Conservation (phyloP, 1,140 invertebrate genomes). For the Mactra quadrangularis region DNA sequence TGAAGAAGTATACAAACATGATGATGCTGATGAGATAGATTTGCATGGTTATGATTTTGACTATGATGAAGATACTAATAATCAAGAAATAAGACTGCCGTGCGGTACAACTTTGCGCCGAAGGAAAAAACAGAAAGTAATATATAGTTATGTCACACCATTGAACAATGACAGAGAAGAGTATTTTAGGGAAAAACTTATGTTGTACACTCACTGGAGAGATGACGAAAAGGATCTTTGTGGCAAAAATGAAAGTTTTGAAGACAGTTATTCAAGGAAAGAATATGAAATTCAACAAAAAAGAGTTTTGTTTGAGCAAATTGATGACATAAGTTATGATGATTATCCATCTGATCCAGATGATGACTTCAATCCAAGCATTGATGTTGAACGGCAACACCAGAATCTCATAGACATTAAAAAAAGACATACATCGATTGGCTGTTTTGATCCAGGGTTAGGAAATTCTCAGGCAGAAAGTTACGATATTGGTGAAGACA, state of each 20-base stretch:
- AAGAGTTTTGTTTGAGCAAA: conserved; percentile 14
- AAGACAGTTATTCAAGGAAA: conserved; percentile 31
- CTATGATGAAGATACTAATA: not conserved
- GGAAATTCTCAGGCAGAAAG: not conserved
- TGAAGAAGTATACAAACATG: not conserved
- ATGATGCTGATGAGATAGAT: conserved; percentile 18
- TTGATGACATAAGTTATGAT: conserved; percentile 5
- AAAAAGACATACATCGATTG: not conserved
- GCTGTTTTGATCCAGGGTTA: conserved; percentile 19
- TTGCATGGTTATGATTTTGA: too few relatives aligned
- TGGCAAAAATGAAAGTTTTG: conserved; percentile 12
- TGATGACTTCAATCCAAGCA: not conserved
- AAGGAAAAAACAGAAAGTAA: conserved; percentile 26
- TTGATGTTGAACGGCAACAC: conserved; percentile 35
- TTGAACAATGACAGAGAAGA: conserved; percentile 32
- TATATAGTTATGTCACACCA: conserved; percentile 14
- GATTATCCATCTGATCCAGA: too few relatives aligned
- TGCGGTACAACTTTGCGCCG: conserved; percentile 35
- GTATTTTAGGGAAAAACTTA: conserved; percentile 40
- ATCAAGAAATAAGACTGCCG: not conserved
- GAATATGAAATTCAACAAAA: conserved; percentile 12
- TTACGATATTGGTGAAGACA: conserved; percentile 59
- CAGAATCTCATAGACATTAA: conserved; percentile 17
- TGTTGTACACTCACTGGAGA: conserved; percentile 43
- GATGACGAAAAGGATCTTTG: conserved; percentile 41